Base-by-base conservation (phyloP, 1,140 invertebrate genomes). In the Euglossa dilemma region DNA sequence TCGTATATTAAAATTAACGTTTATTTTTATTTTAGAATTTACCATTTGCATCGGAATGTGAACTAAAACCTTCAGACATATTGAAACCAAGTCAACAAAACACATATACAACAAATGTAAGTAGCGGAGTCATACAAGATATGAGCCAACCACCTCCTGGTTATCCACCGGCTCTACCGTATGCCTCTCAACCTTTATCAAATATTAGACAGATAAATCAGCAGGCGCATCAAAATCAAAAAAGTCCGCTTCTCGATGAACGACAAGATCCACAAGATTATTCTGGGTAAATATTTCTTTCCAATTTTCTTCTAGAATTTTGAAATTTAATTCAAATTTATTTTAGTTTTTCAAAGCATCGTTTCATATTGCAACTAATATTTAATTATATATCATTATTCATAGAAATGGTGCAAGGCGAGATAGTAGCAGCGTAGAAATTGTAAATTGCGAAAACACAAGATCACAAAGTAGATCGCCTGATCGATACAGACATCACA, bases 41-140 rank as follows among this genome's bases (percentile, higher is more conserved):
- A 82, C 96, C 96, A 57, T 96, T 96, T 93, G 96, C 96, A 25
- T 94, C 96, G 54, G 96, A 96, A 91, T 96, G 96, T 91, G 96
- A 96, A 81, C 94, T 96, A 78, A 96, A 96, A 91, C 95, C 95
- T 69, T 91, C 93, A 11, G 94, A 93, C 54, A 90, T 93, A 80
- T 84, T 93, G n/a, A 94, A 93, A 87, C 90, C 94, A 85, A 92
- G 64, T 87, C 91, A 90, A 61, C 90, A 92, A 86, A 92, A 85
- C 77, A 73, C 90, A 23, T 93, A 93, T 87, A 80, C 85, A 71
- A 73, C 91, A 86, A 90, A 90, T 89, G 87, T 92, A 85, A 90
- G 90, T 86, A 89, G 93, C 45, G 88, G 91, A 74, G 87, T 94
- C 45, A 94, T 94, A 63, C 94, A 93, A 80, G 95, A 96, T 85